Evolutionary conservation across 2,888 invertebrate species (phyloP), one percentile per base, ranked within the genome.

Genomic region (Leucoma salicis): DNA sequence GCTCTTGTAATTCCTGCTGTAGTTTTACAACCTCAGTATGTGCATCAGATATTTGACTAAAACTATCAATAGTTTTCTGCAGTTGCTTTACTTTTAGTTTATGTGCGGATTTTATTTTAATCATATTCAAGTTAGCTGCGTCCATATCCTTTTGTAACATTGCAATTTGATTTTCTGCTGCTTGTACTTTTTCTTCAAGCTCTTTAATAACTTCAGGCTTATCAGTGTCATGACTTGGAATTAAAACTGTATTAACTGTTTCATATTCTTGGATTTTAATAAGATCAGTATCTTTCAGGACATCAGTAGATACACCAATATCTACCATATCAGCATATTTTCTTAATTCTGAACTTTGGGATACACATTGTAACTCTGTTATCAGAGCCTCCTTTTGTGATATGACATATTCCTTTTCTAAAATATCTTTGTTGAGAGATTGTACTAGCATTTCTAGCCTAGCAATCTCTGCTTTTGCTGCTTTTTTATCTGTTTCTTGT

Each of bases 21-120:
- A 95, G 78, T 57, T 91, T 91, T 0, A 93, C 90, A 43, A 95
- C 88, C 74, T 95, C 93, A 27, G 92, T 91, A 75, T 94, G 93
- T 10, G 91, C 75, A 70, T 95, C 94, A 27, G 93, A 93, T 28
- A 92, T 88, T 86, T 94, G 91, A 61, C 92, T 92, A 39, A 93
- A 91, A 59, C 91, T 90, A 50, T 93, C 93, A 24, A 94, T 90
- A 63, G 95, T 94, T 66, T 94, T 95, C 63, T 94, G 95, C 66
- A 95, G 82, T 69, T 94, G 94, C 72, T 95, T 96, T 32, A 94
- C 74, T 83, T 95, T 95, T 42, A 91, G 80, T 73, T 93, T 94
- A 64, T 93, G 92, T 55, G 92, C 91, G 1, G 94, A 93, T 74
- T 95, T 95, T 6, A 94, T 90, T 82, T 95, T 95, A 35, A 95